Conservation (phyloP, 1,140 invertebrate species). For the Caenorhabditis latens region DNA sequence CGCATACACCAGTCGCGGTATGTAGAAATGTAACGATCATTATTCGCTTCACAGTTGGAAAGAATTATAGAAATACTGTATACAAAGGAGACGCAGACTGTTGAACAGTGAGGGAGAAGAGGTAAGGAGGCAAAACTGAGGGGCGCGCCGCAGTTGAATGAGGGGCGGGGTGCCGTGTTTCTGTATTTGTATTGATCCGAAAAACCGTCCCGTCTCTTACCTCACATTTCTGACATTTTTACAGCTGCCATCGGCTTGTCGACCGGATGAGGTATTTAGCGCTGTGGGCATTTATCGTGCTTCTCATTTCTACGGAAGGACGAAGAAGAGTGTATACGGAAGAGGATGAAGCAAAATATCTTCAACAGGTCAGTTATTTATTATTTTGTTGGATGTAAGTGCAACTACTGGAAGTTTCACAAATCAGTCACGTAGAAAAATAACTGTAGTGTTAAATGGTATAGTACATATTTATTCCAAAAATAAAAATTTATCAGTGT, state of each 20-base stretch:
- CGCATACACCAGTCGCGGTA: conserved; percentile 39
- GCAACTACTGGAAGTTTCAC: too few species aligned
- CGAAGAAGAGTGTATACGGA: conserved; percentile 19
- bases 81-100: conserved; percentile 6
- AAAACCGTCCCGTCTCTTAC: neutral
- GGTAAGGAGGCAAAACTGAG: conserved; percentile 28
- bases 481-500: too few species aligned
- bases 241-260: neutral
- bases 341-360: conserved; percentile 16
- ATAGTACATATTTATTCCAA: too few species aligned
- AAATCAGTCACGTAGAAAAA: too few species aligned
- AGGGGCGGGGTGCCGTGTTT: conserved; percentile 33
- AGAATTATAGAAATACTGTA: neutral
- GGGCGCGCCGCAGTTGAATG: neutral
- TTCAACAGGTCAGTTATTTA: neutral
- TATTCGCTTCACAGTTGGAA: conserved; percentile 49
- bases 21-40: conserved; percentile 43
- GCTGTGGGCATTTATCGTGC: neutral
- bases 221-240: conserved; percentile 36
- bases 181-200: conserved; percentile 38
- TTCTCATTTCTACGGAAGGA: neutral
- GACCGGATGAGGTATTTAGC: neutral
- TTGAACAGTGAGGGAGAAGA: conserved; percentile 38
- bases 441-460: too few species aligned
- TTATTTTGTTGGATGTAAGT: neutral